Percentiles rank a stretch among this genome's conserved stretches.
Evolutionary conservation across 2,797 vertebrate species (phyloP).

Genomic region (Glossophaga mutica): DNA sequence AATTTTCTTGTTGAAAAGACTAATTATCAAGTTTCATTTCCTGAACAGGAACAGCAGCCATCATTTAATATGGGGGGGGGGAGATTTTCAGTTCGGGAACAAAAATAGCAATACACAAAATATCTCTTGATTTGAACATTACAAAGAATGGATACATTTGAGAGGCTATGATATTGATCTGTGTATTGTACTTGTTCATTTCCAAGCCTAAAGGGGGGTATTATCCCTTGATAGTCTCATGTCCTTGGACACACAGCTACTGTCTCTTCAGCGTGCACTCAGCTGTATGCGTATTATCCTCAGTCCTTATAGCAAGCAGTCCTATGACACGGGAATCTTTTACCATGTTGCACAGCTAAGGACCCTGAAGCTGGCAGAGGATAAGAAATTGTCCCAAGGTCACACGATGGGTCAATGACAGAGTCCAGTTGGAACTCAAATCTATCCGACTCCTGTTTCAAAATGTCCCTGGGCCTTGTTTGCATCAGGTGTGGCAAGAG

Average conservation of each 20-base stretch:
- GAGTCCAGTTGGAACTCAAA: neutral
- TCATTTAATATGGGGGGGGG: neutral
- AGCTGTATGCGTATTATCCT: neutral
- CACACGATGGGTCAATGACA: neutral
- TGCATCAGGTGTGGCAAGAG: neutral
- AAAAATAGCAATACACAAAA: neutral
- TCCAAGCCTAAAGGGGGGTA: neutral
- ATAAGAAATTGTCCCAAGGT: neutral
- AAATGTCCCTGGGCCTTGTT: neutral
- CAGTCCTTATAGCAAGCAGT: neutral
- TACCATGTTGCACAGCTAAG: neutral
- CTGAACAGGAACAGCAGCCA: conserved; percentile 19
- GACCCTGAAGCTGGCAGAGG: neutral
- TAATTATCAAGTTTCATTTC: conserved; percentile 43
- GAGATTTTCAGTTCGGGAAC: neutral
- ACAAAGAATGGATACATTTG: neutral
- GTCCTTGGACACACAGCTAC: neutral
- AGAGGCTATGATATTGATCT: neutral
- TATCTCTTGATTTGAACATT: neutral
- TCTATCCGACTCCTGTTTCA: neutral
- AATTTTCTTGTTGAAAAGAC: conserved; percentile 57
- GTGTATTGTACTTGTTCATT: neutral
- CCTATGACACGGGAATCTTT: neutral
- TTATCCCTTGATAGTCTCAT: neutral
- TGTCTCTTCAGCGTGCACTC: neutral